phyloP scores from a whole-genome alignment of 2,888 invertebrate species.

The Cryptocephalus primarius region DNA sequence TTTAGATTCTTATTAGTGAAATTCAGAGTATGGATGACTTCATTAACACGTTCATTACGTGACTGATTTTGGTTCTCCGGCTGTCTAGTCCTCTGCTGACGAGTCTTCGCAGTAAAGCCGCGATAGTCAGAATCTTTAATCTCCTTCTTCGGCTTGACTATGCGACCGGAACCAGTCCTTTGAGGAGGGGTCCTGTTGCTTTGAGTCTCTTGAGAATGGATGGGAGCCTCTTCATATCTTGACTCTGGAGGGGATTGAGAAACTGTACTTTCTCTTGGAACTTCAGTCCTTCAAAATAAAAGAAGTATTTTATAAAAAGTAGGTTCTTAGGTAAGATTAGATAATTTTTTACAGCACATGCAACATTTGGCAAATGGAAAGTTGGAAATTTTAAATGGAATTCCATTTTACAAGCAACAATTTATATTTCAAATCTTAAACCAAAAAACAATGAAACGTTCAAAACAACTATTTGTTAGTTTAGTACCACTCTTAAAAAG shows the following conservation, averaged over 20 bases:
- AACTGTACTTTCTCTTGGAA: constrained; percentile 3
- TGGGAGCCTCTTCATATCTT: constrained; percentile 3
- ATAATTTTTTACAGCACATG: too few relatives aligned
- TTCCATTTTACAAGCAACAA: too few relatives aligned
- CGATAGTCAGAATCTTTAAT: constrained; percentile 32
- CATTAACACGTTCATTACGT: background rate
- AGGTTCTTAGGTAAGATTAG: too few relatives aligned
- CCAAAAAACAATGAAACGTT: too few relatives aligned
- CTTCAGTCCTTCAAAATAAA: constrained; percentile 6
- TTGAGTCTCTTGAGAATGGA: constrained; percentile 5
- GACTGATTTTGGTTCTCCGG: constrained; percentile 17
- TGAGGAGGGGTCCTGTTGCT: constrained; percentile 8
- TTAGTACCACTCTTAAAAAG: too few relatives aligned
- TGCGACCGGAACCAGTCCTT: constrained; percentile 10
- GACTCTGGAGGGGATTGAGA: constrained; percentile 6
- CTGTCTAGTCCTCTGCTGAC: constrained; percentile 24
- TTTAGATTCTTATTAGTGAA: constrained; percentile 30
- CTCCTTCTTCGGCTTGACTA: constrained; percentile 28
- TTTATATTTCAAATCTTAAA: too few relatives aligned
- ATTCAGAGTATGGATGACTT: constrained; percentile 27
- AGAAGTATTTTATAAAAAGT: too few relatives aligned
- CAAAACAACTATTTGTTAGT: too few relatives aligned
- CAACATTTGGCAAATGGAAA: too few relatives aligned
- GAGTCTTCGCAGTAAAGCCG: constrained; percentile 33
- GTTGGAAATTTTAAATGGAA: too few relatives aligned